Evolutionary conservation across 2,888 invertebrate species (phyloP).

Genomic region (Aricia artaxerxes): DNA sequence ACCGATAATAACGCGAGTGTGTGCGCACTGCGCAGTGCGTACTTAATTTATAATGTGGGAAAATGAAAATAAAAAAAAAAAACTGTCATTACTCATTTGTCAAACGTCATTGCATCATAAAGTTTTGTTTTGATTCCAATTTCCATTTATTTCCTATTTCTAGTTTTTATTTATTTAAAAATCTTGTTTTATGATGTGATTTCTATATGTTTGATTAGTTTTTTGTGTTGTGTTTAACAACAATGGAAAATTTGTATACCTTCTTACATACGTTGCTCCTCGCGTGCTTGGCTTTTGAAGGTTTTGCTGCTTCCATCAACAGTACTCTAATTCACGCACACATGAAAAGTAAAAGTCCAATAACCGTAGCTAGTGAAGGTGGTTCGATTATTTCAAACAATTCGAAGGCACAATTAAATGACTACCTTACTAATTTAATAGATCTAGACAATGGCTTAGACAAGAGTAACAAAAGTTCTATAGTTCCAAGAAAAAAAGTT

Average conservation of each 20-base stretch:
- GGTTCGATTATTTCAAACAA: conserved; percentile 52
- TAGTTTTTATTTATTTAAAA: neutral
- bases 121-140: conserved; percentile 11
- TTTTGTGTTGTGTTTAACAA: neutral
- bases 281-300: neutral
- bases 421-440: conserved; percentile 48
- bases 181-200: neutral
- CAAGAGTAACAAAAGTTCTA: conserved; percentile 51
- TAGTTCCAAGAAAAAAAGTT: conserved; percentile 46
- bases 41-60: too few species aligned
- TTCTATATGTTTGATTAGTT: neutral
- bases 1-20: too few species aligned
- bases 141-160: neutral
- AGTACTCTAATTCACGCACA: conserved; percentile 29
- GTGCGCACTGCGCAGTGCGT: too few species aligned
- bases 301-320: conserved; percentile 2
- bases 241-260: conserved; percentile 10
- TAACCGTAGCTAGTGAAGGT: conserved; percentile 57
- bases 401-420: conserved; percentile 50
- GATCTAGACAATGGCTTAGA: conserved; percentile 51
- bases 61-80: neutral
- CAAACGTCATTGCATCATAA: neutral
- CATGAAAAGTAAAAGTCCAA: conserved; percentile 45
- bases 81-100: neutral
- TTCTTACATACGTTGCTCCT: neutral